Conservation (phyloP, 92 coral and sea anemone genomes). For the Epizoanthus scotinus region DNA sequence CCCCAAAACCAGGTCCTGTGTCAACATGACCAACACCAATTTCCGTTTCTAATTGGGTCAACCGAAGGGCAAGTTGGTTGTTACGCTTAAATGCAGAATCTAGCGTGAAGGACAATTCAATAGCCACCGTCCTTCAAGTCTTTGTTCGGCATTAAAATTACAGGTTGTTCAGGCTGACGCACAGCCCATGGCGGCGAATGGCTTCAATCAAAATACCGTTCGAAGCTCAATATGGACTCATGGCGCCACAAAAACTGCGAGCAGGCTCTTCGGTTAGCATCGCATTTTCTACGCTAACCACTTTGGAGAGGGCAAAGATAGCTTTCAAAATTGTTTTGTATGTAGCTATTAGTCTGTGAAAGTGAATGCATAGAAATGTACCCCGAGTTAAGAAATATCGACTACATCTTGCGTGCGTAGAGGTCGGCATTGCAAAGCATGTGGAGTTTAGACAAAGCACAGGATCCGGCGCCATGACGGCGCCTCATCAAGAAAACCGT, state of each 20-base stretch:
- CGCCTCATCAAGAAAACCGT: conserved; percentile 88
- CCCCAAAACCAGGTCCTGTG: conserved; percentile 68
- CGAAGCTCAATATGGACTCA: conserved; percentile 64
- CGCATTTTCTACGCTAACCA: neutral
- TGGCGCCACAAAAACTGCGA: conserved; percentile 80
- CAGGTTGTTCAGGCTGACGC: conserved; percentile 30
- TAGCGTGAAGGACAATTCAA: conserved; percentile 36
- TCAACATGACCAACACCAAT: conserved; percentile 68
- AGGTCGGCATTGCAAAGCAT: conserved; percentile 93
- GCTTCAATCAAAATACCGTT: conserved; percentile 78
- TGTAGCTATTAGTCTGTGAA: conserved; percentile 35
- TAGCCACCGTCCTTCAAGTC: conserved; percentile 24
- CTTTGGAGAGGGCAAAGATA: conserved; percentile 3
- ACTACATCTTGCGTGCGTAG: conserved; percentile 95
- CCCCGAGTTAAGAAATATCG: conserved; percentile 51
- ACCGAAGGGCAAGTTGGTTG: conserved; percentile 47
- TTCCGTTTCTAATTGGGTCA: conserved; percentile 86
- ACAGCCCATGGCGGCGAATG: conserved; percentile 56
- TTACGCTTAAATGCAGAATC: conserved; percentile 45
- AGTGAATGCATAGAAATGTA: conserved; percentile 40
- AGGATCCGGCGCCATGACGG: conserved; percentile 93
- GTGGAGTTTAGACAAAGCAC: conserved; percentile 95
- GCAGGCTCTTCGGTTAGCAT: conserved; percentile 1
- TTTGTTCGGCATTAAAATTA: conserved; percentile 48
- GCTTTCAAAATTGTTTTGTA: neutral